These are phyloP conservation scores for Bombus superbus DNA, from an alignment of 1,140 invertebrate genomes.

Conservation along the genomic window DNA sequence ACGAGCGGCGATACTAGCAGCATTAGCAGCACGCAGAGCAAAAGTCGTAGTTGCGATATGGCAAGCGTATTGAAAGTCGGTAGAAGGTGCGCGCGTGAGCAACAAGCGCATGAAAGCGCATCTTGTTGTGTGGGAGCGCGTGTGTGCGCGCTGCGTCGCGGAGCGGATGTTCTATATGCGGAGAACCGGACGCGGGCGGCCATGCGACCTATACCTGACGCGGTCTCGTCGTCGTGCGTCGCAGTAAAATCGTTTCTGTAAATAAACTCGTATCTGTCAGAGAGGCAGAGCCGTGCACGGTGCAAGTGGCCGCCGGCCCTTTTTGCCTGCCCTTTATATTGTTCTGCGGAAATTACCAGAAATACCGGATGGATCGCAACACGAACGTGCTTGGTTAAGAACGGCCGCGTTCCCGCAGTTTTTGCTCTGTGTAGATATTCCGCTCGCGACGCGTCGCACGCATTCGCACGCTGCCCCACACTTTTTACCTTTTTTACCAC, in stretches of 20 bases:
- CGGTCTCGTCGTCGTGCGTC: constrained; percentile 51
- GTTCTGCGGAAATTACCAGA: constrained; percentile 34
- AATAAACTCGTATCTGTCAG: constrained; percentile 64
- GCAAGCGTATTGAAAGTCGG: background rate
- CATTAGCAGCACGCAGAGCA: background rate
- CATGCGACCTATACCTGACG: constrained; percentile 62
- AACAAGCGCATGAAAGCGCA: constrained; percentile 25
- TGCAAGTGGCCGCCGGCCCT: background rate
- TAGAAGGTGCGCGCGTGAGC: constrained; percentile 20
- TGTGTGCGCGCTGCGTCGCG: background rate
- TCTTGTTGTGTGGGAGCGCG: background rate
- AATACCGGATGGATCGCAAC: background rate
- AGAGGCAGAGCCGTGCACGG: background rate
- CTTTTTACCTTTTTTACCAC: constrained; percentile 17
- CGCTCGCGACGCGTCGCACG: background rate
- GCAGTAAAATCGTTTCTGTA: constrained; percentile 66
- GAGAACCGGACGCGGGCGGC: constrained; percentile 65
- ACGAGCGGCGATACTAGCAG: background rate
- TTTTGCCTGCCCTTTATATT: constrained; percentile 36
- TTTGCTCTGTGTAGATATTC: background rate
- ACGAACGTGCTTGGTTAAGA: constrained; percentile 2
- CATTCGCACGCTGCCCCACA: constrained; percentile 1
- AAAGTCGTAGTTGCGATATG: background rate
- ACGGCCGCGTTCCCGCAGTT: background rate
- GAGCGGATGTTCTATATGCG: constrained; percentile 73